A percentile compares a stretch with the other conserved stretches of the same genome.
Evolutionary conservation across 2,888 invertebrate species (phyloP).

Genomic region (Zelleria hepariella): DNA sequence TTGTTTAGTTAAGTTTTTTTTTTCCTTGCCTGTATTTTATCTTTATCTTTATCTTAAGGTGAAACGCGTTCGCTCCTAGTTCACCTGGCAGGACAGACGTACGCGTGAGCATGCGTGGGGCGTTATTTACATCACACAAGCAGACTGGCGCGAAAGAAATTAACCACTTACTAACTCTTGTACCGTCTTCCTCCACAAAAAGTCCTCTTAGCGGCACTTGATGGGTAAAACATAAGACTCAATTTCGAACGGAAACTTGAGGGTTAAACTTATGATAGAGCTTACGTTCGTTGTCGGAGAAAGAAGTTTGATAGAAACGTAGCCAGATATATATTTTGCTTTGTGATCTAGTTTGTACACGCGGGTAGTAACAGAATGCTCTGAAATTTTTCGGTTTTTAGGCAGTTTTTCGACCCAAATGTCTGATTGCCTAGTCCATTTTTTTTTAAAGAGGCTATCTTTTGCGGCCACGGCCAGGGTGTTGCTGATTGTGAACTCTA

Average conservation of each 20-base stretch:
- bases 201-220: background rate
- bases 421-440: background rate
- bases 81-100: too few relatives aligned
- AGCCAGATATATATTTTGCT: background rate
- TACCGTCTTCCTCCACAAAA: background rate
- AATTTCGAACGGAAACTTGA: background rate
- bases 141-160: slow-evolving; percentile 54
- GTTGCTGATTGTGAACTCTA: too few relatives aligned
- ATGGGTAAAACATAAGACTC: background rate
- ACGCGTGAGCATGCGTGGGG: too few relatives aligned
- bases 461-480: background rate
- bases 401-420: background rate
- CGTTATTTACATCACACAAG: background rate
- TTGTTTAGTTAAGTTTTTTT: too few relatives aligned
- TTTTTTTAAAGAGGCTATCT: background rate
- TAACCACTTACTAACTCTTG: slow-evolving; percentile 30
- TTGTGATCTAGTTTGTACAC: background rate
- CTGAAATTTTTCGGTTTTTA: background rate
- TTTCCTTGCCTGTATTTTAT: too few relatives aligned
- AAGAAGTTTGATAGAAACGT: background rate
- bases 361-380: background rate
- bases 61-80: too few relatives aligned
- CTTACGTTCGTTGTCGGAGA: background rate
- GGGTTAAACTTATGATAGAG: background rate
- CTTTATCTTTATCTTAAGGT: too few relatives aligned